A percentile compares a stretch with the other conserved stretches of the same genome.
These are phyloP conservation scores for Oreochromis aureus DNA, from an alignment of 2,113 vertebrate species.

Conservation along the genomic window DNA sequence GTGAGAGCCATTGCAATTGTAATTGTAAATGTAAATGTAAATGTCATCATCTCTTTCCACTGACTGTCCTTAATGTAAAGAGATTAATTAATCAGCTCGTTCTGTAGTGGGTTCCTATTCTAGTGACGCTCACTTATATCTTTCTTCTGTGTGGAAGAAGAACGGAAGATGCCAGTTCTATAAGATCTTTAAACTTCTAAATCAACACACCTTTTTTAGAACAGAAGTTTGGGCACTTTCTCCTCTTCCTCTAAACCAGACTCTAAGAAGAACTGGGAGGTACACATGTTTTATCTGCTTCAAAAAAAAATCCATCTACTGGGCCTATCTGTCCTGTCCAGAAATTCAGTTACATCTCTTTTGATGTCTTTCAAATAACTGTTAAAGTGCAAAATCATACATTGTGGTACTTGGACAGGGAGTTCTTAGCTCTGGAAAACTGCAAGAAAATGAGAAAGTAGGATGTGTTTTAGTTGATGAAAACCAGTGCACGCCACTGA, in stretches of 20 bases:
- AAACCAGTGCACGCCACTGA: background rate
- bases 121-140: background rate
- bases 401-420: background rate
- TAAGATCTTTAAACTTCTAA: background rate
- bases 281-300: background rate
- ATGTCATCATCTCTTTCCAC: background rate
- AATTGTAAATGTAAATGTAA: background rate
- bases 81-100: background rate
- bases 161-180: background rate
- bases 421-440: background rate
- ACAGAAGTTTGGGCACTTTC: background rate
- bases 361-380: background rate
- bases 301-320: background rate
- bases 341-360: background rate
- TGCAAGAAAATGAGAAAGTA: background rate
- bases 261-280: background rate
- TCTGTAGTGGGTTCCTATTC: background rate
- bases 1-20: background rate
- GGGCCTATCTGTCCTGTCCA: background rate
- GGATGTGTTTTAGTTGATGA: background rate
- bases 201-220: background rate
- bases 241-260: background rate
- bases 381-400: background rate
- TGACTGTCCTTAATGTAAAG: background rate
- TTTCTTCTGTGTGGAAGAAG: background rate